These are phyloP conservation scores for Conomelus anceps DNA, from an alignment of 2,888 invertebrate genomes.

Conservation along the genomic window DNA sequence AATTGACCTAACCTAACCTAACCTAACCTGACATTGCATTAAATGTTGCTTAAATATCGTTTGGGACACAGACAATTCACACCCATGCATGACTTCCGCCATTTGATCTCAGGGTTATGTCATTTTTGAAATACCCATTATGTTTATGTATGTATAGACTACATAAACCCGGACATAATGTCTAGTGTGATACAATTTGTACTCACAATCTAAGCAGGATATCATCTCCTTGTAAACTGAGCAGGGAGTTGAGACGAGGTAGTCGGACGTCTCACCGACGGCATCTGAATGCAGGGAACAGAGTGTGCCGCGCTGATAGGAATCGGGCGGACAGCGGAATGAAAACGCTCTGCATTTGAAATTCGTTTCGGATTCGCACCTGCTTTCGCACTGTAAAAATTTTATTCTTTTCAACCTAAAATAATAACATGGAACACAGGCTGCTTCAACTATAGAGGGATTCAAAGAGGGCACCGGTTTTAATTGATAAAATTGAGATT, in stretches of 20 bases:
- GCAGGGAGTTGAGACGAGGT: constrained; percentile 51
- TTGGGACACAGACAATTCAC: constrained; percentile 66
- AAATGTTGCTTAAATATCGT: too few relatives aligned
- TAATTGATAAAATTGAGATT: too few relatives aligned
- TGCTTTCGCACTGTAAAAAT: constrained; percentile 44
- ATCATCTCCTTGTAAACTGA: constrained; percentile 69
- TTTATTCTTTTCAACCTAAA: too few relatives aligned
- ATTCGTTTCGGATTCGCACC: constrained; percentile 55
- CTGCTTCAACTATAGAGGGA: too few relatives aligned
- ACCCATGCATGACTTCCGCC: constrained; percentile 60
- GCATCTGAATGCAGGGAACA: constrained; percentile 44
- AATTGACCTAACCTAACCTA: too few relatives aligned
- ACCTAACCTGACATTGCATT: constrained; percentile 46
- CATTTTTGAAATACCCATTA: too few relatives aligned
- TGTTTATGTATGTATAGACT: constrained; percentile 44
- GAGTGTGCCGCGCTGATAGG: constrained; percentile 32
- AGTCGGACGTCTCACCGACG: background rate
- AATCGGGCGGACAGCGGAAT: constrained; percentile 31
- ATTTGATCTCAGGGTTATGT: too few relatives aligned
- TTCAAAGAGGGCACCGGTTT: too few relatives aligned
- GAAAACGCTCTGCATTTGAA: constrained; percentile 71
- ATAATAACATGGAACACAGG: too few relatives aligned
- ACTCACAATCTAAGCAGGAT: constrained; percentile 74
- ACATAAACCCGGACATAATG: constrained; percentile 60
- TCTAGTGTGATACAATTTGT: background rate